Evolutionary conservation across 2,113 vertebrate genomes (phyloP), one percentile per base, ranked within the genome.

Genomic region (Periophthalmus modestus): DNA sequence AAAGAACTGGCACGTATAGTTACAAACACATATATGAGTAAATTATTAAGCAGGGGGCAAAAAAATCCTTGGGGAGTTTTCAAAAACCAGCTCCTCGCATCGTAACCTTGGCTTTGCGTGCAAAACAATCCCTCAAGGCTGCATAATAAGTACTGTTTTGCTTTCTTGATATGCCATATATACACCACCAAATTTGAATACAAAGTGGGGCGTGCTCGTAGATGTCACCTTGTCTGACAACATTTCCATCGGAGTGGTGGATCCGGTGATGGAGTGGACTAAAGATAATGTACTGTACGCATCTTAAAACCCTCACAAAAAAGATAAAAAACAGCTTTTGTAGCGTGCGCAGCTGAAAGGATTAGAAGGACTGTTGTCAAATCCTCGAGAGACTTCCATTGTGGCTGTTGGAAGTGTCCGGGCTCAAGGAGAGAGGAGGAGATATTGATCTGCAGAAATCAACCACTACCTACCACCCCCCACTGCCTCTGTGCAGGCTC

Each of bases 381-480:
- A 87, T 80, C 79, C 78, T 61, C 19, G 1, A 59, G 59, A 74
- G 82, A 11, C 78, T 83, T 73, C 9, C 9, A 24, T 69, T 83
- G 65, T 67, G 4, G 55, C 81, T 11, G 39, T 81, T 88, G 63
- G 80, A 66, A 72, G 82, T 75, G 68, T 50, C 67, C 70, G 36
- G 55, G 70, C 71, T 73, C 34, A 85, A 71, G 82, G 62, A 59
- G 61, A 80, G 74, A 61, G 73, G 57, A 75, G 72, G 78, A 71
- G 79, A 76, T 83, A 85, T 89, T 67, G 82, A 85, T 87, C 83
- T 75, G 58, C 13, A 61, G 58, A 39, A 82, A 79, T 76, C 84
- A 84, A 78, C 54, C 9, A 43, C 58, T 78, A 46, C 19, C 58
- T 13, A 2, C 48, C 36, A 34, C 5, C 66, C 12, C 73, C 18